Conservation (phyloP, 1,140 invertebrate genomes). For the Asobara japonica region DNA sequence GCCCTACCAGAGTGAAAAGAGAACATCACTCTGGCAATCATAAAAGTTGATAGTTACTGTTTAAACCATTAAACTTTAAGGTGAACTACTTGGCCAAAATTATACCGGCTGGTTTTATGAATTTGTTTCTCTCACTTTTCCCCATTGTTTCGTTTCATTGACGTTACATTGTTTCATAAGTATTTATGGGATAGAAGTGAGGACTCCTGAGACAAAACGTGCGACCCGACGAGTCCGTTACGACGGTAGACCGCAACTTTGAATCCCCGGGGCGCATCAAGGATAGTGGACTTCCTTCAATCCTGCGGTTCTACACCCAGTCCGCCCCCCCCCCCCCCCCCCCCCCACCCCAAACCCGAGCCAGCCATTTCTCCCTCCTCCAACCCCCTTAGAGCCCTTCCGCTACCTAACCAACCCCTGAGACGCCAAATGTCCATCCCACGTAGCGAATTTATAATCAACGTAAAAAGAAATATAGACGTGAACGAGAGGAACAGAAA, state of each 20-base stretch:
- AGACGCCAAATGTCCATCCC: not conserved
- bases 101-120: not conserved
- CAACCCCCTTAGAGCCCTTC: not conserved
- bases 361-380: not conserved
- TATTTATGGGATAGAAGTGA: not conserved
- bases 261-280: constrained; percentile 44
- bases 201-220: not conserved
- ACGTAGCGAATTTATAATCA: constrained; percentile 30
- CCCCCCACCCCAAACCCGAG: no score
- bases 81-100: not conserved
- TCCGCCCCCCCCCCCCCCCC: no score
- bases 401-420: not conserved
- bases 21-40: not conserved
- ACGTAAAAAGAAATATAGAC: not conserved
- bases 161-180: not conserved
- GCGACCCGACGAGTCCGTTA: not conserved
- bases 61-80: constrained; percentile 6
- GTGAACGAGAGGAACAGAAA: not conserved
- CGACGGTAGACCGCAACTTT: constrained; percentile 47
- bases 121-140: not conserved
- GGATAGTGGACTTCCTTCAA: constrained; percentile 25
- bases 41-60: constrained; percentile 13
- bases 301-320: not conserved
- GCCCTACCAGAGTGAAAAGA: constrained; percentile 3
- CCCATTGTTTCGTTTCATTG: not conserved